phyloP scores from a whole-genome alignment of 1,140 invertebrate species.

The Anagrus nilaparvatae region DNA sequence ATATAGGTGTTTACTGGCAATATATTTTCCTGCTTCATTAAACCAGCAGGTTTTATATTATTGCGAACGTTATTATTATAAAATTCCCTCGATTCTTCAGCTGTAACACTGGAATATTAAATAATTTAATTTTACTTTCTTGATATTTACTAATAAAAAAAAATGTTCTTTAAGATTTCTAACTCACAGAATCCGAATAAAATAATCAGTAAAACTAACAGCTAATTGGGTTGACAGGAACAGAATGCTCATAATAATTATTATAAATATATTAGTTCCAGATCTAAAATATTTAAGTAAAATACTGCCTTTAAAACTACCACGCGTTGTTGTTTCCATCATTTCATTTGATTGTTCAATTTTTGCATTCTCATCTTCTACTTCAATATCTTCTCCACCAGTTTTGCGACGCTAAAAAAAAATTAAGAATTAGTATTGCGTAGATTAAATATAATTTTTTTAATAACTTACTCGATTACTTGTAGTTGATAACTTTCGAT shows the following conservation, averaged over 20 bases:
- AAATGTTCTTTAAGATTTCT: too few species aligned
- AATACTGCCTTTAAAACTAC: slow-evolving; percentile 48
- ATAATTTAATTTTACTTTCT: background rate
- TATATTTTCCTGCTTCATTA: slow-evolving; percentile 2
- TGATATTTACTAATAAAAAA: background rate
- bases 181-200: slow-evolving; percentile 52
- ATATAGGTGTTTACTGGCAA: slow-evolving; percentile 31
- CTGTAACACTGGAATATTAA: slow-evolving; percentile 2
- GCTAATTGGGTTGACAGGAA: slow-evolving; percentile 49
- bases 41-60: background rate
- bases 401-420: slow-evolving; percentile 28
- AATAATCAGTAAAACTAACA: slow-evolving; percentile 56
- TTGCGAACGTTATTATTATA: background rate
- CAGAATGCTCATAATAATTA: slow-evolving; percentile 42
- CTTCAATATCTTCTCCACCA: slow-evolving; percentile 29
- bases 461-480: slow-evolving; percentile 28
- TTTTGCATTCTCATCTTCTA: slow-evolving; percentile 45
- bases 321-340: slow-evolving; percentile 47
- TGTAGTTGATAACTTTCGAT: slow-evolving; percentile 28
- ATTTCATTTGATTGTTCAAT: slow-evolving; percentile 39
- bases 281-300: slow-evolving; percentile 55
- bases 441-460: background rate
- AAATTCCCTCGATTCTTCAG: slow-evolving; percentile 10
- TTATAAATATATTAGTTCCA: slow-evolving; percentile 44
- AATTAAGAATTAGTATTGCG: too few species aligned